A percentile compares a stretch with the other conserved stretches of the same genome.
phyloP scores from a whole-genome alignment of 2,797 vertebrate genomes.

The Pseudochirops cupreus region DNA sequence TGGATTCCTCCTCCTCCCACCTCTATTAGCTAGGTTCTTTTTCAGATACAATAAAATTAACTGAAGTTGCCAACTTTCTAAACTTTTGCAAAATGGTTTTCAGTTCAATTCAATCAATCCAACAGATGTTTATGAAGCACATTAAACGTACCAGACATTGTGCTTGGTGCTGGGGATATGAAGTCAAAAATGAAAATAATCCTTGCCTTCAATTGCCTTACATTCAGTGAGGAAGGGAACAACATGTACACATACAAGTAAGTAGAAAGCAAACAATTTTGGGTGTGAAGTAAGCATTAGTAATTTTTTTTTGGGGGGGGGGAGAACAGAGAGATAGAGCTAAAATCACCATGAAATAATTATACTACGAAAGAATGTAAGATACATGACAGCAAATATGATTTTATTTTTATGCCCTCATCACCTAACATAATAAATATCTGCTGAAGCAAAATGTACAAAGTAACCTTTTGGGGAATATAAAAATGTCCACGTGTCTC shows the following conservation, averaged over 20 bases:
- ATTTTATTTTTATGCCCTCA: not conserved
- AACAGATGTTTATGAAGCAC: not conserved
- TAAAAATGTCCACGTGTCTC: not conserved
- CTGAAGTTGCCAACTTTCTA: not conserved
- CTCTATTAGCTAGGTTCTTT: not conserved
- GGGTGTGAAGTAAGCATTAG: not conserved
- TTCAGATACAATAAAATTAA: not conserved
- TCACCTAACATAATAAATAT: not conserved
- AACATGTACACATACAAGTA: not conserved
- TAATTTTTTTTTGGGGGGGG: not conserved
- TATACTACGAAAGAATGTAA: not conserved
- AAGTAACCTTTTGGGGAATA: not conserved
- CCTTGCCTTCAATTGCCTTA: not conserved
- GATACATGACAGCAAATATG: not conserved
- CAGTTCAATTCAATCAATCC: not conserved
- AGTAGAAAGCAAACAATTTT: not conserved
- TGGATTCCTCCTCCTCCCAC: not conserved
- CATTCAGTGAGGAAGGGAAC: not conserved
- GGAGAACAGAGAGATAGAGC: not conserved
- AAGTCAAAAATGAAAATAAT: not conserved
- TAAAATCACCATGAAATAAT: not conserved
- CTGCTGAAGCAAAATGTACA: not conserved
- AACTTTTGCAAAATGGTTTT: not conserved
- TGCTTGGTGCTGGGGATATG: not conserved
- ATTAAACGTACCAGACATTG: not conserved